Base-by-base conservation (phyloP, 1,140 invertebrate species). In the Atopsyche davidsoni region DNA sequence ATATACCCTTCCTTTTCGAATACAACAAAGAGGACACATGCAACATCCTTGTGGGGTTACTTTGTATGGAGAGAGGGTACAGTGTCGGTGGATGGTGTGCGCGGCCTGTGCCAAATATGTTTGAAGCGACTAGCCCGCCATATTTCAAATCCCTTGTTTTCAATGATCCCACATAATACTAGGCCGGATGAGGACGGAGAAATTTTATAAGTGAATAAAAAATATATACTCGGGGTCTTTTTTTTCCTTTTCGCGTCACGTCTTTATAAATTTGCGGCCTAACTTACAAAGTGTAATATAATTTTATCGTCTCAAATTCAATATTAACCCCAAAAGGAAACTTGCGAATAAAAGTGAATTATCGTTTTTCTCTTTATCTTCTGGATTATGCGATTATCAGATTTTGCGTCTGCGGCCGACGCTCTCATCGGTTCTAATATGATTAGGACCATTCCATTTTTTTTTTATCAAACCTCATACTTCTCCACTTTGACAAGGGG, bases 261-360 rank as follows among this genome's bases (percentile, higher is more conserved):
- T 57, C 55, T 51, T 57, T 53, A 41, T 24, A 57, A 57, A 57
- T 57, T 53, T 53, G 55, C 46, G 47, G 55, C 47, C 51, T 51
- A 53, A 57, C 55, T 57, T 57, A 53, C 51, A 57, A 57, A 57
- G 47, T 53, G 51, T 57, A 51, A 57, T 57, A 57, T 57, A 57
- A 57, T 57, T 57, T 57, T 49, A 57, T 57, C 55, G 46, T 53
- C 51, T 57, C 55, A 35, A 51, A 57, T 57, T 57, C 51, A 51
- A 57, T 57, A 57, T 57, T 44, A 53, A 40, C 35, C 42, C 42
- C 16, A 34, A 25, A 47, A 45, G 39, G 47, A 49, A 48, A 47
- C 48, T 54, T 48, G 34, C 32, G 51, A 53, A 57, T 53, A 51
- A 53, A 53, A 57, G 47, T 53, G 51, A 57, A 53, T 57, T 57